These are phyloP conservation scores for Synanthedon myopaeformis DNA, from an alignment of 2,888 invertebrate genomes.

Conservation along the genomic window DNA sequence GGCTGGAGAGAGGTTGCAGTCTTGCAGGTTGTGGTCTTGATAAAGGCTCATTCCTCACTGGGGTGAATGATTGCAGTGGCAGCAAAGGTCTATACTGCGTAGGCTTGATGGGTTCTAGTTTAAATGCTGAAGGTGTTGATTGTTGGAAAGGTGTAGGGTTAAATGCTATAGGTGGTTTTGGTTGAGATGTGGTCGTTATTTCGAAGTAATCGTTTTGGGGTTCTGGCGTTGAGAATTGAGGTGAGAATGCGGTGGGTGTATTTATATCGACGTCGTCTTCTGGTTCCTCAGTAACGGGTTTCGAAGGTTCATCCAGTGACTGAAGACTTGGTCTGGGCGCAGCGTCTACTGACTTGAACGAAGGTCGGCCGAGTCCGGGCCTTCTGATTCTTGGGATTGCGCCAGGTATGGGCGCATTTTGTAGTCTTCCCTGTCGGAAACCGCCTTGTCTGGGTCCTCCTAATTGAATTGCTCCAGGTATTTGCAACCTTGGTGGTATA, in stretches of 20 bases:
- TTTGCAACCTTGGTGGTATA: conserved; percentile 73
- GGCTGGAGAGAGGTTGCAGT: conserved; percentile 55
- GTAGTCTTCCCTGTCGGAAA: conserved; percentile 52
- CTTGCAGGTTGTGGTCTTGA: conserved; percentile 53
- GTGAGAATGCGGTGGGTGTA: conserved; percentile 62
- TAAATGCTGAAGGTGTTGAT: conserved; percentile 38
- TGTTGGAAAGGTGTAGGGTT: conserved; percentile 53
- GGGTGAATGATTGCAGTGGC: conserved; percentile 46
- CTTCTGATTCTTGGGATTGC: conserved; percentile 42
- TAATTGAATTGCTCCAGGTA: conserved; percentile 73
- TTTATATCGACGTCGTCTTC: conserved; percentile 73
- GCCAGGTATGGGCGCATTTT: conserved; percentile 30
- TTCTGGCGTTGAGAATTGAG: conserved; percentile 50
- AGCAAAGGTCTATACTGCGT: conserved; percentile 57
- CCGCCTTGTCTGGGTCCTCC: conserved; percentile 46
- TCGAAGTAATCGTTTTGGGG: conserved; percentile 60
- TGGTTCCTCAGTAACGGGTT: conserved; percentile 77
- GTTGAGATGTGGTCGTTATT: conserved; percentile 56
- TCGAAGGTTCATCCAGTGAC: conserved; percentile 64
- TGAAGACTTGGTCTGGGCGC: conserved; percentile 55
- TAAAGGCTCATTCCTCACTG: conserved; percentile 42
- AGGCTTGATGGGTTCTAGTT: conserved; percentile 53
- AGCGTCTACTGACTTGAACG: conserved; percentile 58
- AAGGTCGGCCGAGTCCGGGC: conserved; percentile 53
- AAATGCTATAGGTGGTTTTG: conserved; percentile 54